Evolutionary conservation across 2,113 vertebrate species (phyloP).

Genomic region (Eleginops maclovinus): DNA sequence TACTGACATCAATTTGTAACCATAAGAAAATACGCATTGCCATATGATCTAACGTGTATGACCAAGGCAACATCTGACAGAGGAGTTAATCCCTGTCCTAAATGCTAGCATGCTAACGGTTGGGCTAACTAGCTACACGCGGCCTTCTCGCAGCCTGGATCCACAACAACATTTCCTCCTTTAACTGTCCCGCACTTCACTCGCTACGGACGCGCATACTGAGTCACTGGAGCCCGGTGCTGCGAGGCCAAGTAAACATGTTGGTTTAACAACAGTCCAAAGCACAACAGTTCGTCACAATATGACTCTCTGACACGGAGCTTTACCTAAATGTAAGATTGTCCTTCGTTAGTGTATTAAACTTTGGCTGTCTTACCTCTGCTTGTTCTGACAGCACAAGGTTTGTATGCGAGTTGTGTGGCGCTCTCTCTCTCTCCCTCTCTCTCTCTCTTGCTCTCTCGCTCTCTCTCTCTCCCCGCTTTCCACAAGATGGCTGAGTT

Average conservation of each 20-base stretch:
- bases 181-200: slow-evolving; percentile 17
- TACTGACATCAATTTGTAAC: background rate
- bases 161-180: slow-evolving; percentile 62
- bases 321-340: slow-evolving; percentile 29
- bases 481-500: slow-evolving; percentile 88
- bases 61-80: background rate
- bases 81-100: slow-evolving; percentile 46
- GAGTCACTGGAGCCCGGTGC: slow-evolving; percentile 68
- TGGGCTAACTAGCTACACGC: slow-evolving; percentile 63
- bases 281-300: slow-evolving; percentile 23
- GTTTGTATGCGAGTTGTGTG: slow-evolving; percentile 84
- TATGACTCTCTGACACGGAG: slow-evolving; percentile 28
- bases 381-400: slow-evolving; percentile 85
- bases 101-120: slow-evolving; percentile 54
- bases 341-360: slow-evolving; percentile 52
- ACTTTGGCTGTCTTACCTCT: slow-evolving; percentile 86
- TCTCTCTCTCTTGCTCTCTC: slow-evolving; percentile 62
- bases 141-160: slow-evolving; percentile 70
- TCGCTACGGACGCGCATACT: slow-evolving; percentile 26
- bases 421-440: slow-evolving; percentile 61
- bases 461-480: slow-evolving; percentile 72
- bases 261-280: slow-evolving; percentile 58
- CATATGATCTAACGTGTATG: background rate
- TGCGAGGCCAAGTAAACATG: slow-evolving; percentile 80
- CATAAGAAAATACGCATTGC: fast-evolving